A percentile compares a stretch with the other conserved stretches of the same genome.
phyloP scores from a whole-genome alignment of 2,888 invertebrate species.

The Euspilapteryx auroguttella region DNA sequence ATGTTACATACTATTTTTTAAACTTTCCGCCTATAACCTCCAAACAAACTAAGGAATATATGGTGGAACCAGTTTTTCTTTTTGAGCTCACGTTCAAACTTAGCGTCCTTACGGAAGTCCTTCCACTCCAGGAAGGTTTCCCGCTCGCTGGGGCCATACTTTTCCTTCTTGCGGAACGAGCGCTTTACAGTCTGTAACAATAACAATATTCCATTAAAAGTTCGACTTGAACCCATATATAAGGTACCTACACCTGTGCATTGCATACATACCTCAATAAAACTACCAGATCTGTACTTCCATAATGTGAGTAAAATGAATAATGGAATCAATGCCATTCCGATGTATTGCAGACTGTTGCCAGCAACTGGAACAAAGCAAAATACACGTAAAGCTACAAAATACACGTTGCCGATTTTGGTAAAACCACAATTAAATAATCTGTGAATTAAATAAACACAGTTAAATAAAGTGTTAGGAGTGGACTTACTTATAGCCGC shows the following conservation, averaged over 20 bases:
- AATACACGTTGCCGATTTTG: no score
- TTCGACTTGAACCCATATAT: no score
- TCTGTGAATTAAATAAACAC: no score
- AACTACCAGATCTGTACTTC: constrained; percentile 26
- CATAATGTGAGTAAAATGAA: constrained; percentile 28
- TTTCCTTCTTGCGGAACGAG: constrained; percentile 41
- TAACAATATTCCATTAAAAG: no score
- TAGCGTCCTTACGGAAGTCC: constrained; percentile 51
- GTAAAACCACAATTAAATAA: no score
- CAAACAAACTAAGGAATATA: constrained; percentile 24
- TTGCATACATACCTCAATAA: constrained; percentile 23
- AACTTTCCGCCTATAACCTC: constrained; percentile 26
- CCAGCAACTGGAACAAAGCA: constrained; percentile 28
- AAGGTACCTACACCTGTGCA: no score
- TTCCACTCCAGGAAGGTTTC: constrained; percentile 59
- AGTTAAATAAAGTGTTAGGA: no score
- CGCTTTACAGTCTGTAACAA: constrained; percentile 36
- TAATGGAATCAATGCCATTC: constrained; percentile 37
- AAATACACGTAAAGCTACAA: no score
- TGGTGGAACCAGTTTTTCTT: constrained; percentile 39
- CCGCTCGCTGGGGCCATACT: constrained; percentile 54
- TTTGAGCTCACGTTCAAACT: constrained; percentile 24
- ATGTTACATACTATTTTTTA: no score
- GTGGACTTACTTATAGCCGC: constrained; percentile 60
- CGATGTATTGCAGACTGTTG: constrained; percentile 29